A percentile compares a stretch with the other conserved stretches of the same genome.
phyloP scores from a whole-genome alignment of 2,888 invertebrate species.

The Mesoligia furuncula region DNA sequence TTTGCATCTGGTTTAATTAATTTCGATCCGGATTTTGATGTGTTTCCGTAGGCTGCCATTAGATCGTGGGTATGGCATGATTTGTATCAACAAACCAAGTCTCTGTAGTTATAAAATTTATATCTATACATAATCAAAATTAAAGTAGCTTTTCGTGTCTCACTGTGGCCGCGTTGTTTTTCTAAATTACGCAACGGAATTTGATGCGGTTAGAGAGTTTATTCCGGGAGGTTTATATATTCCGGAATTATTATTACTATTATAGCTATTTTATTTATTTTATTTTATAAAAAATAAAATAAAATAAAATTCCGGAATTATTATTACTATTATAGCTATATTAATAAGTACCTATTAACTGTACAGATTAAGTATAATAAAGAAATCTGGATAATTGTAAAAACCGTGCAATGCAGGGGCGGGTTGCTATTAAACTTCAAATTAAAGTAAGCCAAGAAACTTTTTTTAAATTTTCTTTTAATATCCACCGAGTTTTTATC shows the following conservation, averaged over 20 bases:
- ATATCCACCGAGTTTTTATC: background rate
- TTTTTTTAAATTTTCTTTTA: background rate
- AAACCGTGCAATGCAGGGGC: too few species aligned
- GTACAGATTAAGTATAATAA: background rate
- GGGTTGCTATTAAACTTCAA: too few species aligned
- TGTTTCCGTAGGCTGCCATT: background rate
- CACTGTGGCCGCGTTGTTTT: background rate
- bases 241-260: background rate
- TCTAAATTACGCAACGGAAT: background rate
- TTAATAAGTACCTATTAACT: too few species aligned
- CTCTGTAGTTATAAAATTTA: too few species aligned
- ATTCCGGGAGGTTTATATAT: background rate
- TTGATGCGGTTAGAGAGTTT: background rate
- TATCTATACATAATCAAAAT: too few species aligned
- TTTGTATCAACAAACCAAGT: background rate
- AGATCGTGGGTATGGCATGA: background rate
- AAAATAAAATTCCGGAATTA: too few species aligned
- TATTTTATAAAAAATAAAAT: too few species aligned
- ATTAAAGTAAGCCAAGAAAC: too few species aligned
- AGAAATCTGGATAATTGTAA: background rate
- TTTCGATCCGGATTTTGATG: background rate
- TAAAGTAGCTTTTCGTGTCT: too few species aligned
- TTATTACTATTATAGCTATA: too few species aligned
- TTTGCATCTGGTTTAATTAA: constrained; percentile 22
- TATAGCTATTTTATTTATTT: too few species aligned